Base-by-base conservation (phyloP, 2,113 vertebrate genomes). In the Dasypus novemcinctus region DNA sequence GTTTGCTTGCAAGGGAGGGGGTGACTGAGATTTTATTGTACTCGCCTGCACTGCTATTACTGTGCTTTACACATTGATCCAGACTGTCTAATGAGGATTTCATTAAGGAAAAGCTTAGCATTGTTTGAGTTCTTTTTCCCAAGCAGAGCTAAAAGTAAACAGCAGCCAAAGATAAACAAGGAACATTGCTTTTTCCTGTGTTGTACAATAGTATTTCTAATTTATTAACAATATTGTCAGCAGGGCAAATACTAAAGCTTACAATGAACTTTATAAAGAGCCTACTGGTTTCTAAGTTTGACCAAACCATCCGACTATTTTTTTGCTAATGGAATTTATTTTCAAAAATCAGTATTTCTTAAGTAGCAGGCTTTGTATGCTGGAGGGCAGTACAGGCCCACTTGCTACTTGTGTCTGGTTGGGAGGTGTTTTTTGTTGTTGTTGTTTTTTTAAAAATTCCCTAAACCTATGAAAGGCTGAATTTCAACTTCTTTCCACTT, bases 161-260 rank as follows among this genome's bases (percentile, higher is more conserved):
- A 96, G 91, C 85, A 88, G 93, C 85, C 91, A 97, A 97, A 97
- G 76, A 96, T 96, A 97, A 98, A 93, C 89, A 97, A 89, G 85
- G 94, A 97, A 96, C 94, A 41, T 76, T 46, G 38, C 91, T 97
- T 97, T 96, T 97, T 95, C 31, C 90, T 97, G 97, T 96, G 23
- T 96, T 97, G 85, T 97, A 98, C 97, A 98, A 97, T 97, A 92
- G 85, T 69, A 64, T 76, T 15, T 75, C 83, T 98, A 96, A 90
- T 97, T 97, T 97, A 97, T 97, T 97, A 95, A 98, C 96, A 96
- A 33, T 92, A 5, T 5, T 59, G 82, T 84, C 95, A 54, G 43
- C 97, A 41, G 63, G 97, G 31, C 93, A 89, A 92, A 82, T 52
- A 76, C 80, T 96, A 94, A 95, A 29, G 91, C 93, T 97, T 91